Evolutionary conservation across 2,113 vertebrate genomes (phyloP).

Genomic region (Mellivora capensis): DNA sequence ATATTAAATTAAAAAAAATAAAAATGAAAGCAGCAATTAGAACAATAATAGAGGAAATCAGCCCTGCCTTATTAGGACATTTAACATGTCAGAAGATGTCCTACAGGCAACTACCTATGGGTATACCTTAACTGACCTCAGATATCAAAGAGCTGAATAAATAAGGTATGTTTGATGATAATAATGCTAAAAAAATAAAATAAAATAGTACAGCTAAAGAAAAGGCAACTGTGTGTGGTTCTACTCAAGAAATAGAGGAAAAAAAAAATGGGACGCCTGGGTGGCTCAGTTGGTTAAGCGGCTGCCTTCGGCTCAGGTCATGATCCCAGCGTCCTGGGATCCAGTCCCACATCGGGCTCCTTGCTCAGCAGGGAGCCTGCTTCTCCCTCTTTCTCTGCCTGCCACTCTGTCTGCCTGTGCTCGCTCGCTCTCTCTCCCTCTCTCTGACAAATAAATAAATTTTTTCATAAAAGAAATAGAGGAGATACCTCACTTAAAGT

Average conservation of each 20-base stretch:
- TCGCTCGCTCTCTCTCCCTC: no score
- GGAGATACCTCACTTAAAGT: background rate
- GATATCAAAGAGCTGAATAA: background rate
- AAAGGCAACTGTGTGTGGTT: background rate
- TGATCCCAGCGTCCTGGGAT: no score
- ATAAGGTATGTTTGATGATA: background rate
- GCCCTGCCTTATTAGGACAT: background rate
- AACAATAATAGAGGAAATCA: background rate
- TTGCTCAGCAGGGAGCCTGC: no score
- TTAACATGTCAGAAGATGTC: background rate
- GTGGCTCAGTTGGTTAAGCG: no score
- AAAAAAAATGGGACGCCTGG: no score
- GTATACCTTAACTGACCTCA: background rate
- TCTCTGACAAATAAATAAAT: no score
- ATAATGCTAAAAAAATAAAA: background rate
- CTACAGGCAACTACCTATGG: background rate
- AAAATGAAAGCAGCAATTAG: constrained; percentile 18
- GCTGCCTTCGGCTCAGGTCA: no score
- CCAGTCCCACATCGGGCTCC: no score
- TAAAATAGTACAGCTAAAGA: background rate
- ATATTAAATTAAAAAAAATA: background rate
- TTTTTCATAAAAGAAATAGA: background rate
- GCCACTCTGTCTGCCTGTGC: no score
- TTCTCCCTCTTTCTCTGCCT: no score
- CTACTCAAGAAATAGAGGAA: background rate